A percentile compares a stretch with the other conserved stretches of the same genome.
Conservation (phyloP, 2,113 vertebrate species). For the Ia io region DNA sequence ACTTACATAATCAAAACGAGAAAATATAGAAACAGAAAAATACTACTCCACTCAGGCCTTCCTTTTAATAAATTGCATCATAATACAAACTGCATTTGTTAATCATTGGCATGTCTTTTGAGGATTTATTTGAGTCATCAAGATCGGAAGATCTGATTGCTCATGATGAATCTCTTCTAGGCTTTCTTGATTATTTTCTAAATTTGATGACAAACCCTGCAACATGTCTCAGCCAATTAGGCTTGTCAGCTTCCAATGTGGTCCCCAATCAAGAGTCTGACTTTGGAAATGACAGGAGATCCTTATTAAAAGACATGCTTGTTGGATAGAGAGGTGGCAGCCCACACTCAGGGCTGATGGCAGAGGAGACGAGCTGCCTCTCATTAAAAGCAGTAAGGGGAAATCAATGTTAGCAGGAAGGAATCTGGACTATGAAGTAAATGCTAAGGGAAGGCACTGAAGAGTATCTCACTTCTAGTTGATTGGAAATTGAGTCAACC, state of each 20-base stretch:
- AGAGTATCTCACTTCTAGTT: background rate
- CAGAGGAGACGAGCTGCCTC: background rate
- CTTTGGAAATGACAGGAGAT: conserved; percentile 66
- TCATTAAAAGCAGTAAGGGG: conserved; percentile 8
- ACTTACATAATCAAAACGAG: background rate
- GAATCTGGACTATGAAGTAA: background rate
- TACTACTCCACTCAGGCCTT: background rate
- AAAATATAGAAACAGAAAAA: conserved; percentile 21
- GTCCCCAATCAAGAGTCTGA: conserved; percentile 62
- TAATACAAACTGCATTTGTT: conserved; percentile 52
- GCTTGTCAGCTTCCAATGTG: conserved; percentile 54
- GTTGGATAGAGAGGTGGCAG: conserved; percentile 46
- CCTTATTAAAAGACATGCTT: conserved; percentile 57
- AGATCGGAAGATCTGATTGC: conserved; percentile 57
- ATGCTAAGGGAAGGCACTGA: background rate
- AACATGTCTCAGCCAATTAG: conserved; percentile 63
- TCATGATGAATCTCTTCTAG: conserved; percentile 56
- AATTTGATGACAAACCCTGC: conserved; percentile 65
- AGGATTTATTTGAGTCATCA: conserved; percentile 58
- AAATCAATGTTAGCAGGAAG: conserved; percentile 14
- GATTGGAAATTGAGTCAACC: background rate
- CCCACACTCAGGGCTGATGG: background rate
- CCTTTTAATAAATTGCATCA: conserved; percentile 39
- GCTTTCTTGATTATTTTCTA: conserved; percentile 73
- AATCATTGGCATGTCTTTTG: conserved; percentile 62